phyloP scores from a whole-genome alignment of 2,797 vertebrate species.

The Tamandua tetradactyla region DNA sequence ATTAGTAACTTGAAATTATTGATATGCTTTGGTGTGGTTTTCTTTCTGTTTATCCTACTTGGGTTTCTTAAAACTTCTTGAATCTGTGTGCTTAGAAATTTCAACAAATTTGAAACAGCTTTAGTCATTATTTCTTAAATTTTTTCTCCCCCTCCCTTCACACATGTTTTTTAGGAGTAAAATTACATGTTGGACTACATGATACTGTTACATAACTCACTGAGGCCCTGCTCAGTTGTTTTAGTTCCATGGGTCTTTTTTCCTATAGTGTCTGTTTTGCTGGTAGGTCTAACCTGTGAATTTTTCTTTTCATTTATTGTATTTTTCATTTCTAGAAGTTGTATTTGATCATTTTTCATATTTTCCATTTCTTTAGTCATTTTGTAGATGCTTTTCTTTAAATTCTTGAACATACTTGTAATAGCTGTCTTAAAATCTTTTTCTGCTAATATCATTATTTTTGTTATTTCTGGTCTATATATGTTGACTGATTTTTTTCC shows the following conservation, averaged over 20 bases:
- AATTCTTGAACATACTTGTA: neutral
- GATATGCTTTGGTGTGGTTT: neutral
- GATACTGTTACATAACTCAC: neutral
- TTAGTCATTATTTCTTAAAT: neutral
- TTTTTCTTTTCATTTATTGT: constrained; percentile 29
- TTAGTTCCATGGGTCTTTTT: neutral
- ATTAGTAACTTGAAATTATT: neutral
- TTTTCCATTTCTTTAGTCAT: neutral
- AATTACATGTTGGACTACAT: neutral
- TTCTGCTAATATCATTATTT: neutral
- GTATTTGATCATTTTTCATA: neutral
- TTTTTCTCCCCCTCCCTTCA: neutral
- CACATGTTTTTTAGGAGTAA: neutral
- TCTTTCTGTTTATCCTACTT: neutral
- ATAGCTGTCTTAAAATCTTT: neutral
- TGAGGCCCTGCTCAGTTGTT: neutral
- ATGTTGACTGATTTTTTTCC: neutral
- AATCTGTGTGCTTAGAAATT: neutral
- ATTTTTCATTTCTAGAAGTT: neutral
- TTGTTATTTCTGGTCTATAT: neutral
- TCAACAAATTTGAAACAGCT: neutral
- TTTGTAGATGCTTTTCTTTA: constrained; percentile 21
- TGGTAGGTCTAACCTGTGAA: neutral
- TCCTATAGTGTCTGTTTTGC: neutral
- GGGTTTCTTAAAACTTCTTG: neutral